phyloP scores from a whole-genome alignment of 2,888 invertebrate species.

The Dioctria rufipes region DNA sequence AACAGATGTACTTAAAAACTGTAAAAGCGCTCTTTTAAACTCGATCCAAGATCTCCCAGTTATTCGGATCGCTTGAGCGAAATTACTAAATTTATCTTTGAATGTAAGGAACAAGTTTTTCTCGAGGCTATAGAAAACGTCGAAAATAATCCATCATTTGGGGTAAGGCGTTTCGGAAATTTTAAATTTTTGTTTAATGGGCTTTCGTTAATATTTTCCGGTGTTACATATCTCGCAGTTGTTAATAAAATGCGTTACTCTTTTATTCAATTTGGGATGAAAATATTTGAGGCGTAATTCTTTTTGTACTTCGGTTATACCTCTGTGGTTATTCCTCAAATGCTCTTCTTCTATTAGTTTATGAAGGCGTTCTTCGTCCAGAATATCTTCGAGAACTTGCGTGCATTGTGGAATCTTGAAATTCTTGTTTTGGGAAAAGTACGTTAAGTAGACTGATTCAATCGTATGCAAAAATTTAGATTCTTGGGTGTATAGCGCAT shows the following conservation, averaged over 20 bases:
- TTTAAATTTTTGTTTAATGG: slow-evolving; percentile 58
- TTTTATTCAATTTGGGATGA: slow-evolving; percentile 56
- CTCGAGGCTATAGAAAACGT: slow-evolving; percentile 59
- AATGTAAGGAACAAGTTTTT: slow-evolving; percentile 60
- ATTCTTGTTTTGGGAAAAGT: no score
- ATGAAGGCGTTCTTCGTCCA: slow-evolving; percentile 49
- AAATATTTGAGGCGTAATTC: slow-evolving; percentile 56
- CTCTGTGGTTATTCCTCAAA: slow-evolving; percentile 60
- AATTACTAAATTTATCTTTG: slow-evolving; percentile 61
- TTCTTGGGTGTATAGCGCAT: slow-evolving; percentile 36
- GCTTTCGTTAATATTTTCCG: slow-evolving; percentile 60
- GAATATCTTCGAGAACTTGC: slow-evolving; percentile 47
- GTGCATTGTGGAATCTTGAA: not conserved
- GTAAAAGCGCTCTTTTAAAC: slow-evolving; percentile 56
- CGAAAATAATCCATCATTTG: slow-evolving; percentile 57
- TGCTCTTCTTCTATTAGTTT: slow-evolving; percentile 58
- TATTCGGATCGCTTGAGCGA: slow-evolving; percentile 59
- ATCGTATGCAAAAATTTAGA: no score
- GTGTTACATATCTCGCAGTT: slow-evolving; percentile 54
- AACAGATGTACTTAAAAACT: slow-evolving; percentile 56
- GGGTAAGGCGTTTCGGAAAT: no score
- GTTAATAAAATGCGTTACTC: slow-evolving; percentile 60
- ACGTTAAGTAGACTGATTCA: no score
- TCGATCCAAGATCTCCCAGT: slow-evolving; percentile 56
- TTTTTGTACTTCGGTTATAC: slow-evolving; percentile 57